phyloP scores from a whole-genome alignment of 2,797 vertebrate genomes.

The Kryptopterus vitreolus region DNA sequence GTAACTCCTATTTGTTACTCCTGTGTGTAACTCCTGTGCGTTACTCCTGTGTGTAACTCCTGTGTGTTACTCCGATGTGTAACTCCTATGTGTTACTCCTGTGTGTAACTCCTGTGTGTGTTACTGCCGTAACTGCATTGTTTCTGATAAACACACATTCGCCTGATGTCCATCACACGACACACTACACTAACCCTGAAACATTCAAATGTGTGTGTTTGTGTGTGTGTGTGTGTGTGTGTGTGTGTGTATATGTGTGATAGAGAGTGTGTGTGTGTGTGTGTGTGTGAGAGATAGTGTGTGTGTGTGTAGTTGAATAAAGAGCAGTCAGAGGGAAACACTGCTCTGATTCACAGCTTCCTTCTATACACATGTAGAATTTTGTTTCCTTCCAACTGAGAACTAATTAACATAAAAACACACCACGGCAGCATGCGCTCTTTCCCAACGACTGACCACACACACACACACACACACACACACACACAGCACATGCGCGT shows the following conservation, averaged over 20 bases:
- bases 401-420: slow-evolving; percentile 70
- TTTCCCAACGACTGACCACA: slow-evolving; percentile 45
- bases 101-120: not conserved
- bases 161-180: not conserved
- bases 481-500: slow-evolving; percentile 15
- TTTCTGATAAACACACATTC: not conserved
- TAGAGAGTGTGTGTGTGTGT: too few species aligned
- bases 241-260: too few species aligned
- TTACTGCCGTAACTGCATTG: not conserved
- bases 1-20: too few species aligned
- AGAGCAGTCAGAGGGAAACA: slow-evolving; percentile 31
- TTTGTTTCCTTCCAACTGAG: slow-evolving; percentile 66
- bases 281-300: not conserved
- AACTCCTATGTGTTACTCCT: not conserved
- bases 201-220: not conserved
- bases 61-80: not conserved
- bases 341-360: slow-evolving; percentile 53
- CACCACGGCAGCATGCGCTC: slow-evolving; percentile 24
- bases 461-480: slow-evolving; percentile 45
- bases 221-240: too few species aligned
- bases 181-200: not conserved
- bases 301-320: slow-evolving; percentile 42
- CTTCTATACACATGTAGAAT: slow-evolving; percentile 61
- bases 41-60: too few species aligned
- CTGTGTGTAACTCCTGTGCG: too few species aligned